Evolutionary conservation across 2,888 invertebrate species (phyloP), one percentile per base, ranked within the genome.

Genomic region (Lasioglossum leucozonium): DNA sequence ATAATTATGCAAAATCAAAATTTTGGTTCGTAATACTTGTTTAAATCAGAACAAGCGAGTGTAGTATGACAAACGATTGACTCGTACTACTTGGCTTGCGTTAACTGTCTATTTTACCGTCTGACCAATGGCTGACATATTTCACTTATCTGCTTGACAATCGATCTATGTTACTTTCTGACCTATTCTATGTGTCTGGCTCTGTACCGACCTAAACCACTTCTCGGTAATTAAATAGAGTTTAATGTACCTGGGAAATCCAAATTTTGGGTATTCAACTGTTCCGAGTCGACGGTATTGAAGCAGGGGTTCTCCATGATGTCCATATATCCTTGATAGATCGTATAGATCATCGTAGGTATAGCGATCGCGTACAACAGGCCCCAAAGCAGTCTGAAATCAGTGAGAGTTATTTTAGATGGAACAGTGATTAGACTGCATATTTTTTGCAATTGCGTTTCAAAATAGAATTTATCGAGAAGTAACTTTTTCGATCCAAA

Each of bases 381-480:
- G n/a, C 58, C 75, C 85, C 80, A 86, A 0, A 86, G 13, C 10
- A 30, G 16, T 47, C 85, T 86, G 34, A 34, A 81, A 85, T 44
- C 26, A 62, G 11, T 6, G 16, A 13, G 34, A 34, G 34, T 34
- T 34, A 34, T 34, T 34, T 1, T 34, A 34, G 34, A 34, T 34
- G 3, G 34, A 22, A 0, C 22, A 22, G 5, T 5, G 4, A 51
- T 51, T 51, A 51, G 0, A 22, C 22, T 22, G 2, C 51, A 51
- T 8, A 51, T 2, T 51, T 22, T 51, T 22, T 22, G 0, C 51
- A 51, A 0, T 0, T 10, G 22, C 22, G 22, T 8, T 22, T 47
- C 22, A 22, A 47, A 47, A 22, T 22, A 8, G 10, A 51, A 51
- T 51, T 10, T 22, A 51, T 51, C 51, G 3, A 3, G 10, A 51